These are phyloP conservation scores for Phylloscopus whistleri DNA, from an alignment of 2,113 vertebrate genomes.

Conservation along the genomic window DNA sequence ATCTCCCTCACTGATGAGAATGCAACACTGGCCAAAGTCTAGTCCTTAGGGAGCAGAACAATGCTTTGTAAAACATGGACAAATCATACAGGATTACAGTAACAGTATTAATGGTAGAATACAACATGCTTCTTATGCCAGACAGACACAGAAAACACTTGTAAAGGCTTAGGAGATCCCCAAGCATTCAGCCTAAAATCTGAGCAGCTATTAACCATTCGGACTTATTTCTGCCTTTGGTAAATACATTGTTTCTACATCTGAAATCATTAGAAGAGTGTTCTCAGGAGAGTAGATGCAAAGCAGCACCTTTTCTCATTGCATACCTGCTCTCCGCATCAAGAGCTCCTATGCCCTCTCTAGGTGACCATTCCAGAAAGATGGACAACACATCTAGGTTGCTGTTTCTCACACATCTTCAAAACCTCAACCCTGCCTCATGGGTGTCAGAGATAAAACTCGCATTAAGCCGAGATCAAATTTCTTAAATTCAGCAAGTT, in stretches of 20 bases:
- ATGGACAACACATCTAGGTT: not conserved
- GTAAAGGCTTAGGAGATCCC: not conserved
- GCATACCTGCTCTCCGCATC: rapidly evolving
- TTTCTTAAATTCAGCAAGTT: not conserved
- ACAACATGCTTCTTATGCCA: not conserved
- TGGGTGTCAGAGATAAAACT: not conserved
- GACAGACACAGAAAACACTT: not conserved
- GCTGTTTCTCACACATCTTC: not conserved
- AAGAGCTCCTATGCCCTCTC: not conserved
- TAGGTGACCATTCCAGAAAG: not conserved
- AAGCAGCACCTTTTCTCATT: not conserved
- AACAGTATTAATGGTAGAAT: not conserved
- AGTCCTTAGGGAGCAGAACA: not conserved
- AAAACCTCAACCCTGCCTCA: not conserved
- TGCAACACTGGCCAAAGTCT: not conserved
- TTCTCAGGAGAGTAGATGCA: not conserved
- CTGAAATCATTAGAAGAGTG: not conserved
- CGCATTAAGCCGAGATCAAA: not conserved
- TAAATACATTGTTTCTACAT: not conserved
- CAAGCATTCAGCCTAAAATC: not conserved
- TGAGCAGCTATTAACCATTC: not conserved
- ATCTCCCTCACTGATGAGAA: not conserved
- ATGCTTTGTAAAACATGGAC: not conserved
- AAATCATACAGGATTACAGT: not conserved
- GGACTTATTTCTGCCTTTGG: not conserved